Evolutionary conservation across 2,797 vertebrate genomes (phyloP).

Genomic region (Myotis vivesi): DNA sequence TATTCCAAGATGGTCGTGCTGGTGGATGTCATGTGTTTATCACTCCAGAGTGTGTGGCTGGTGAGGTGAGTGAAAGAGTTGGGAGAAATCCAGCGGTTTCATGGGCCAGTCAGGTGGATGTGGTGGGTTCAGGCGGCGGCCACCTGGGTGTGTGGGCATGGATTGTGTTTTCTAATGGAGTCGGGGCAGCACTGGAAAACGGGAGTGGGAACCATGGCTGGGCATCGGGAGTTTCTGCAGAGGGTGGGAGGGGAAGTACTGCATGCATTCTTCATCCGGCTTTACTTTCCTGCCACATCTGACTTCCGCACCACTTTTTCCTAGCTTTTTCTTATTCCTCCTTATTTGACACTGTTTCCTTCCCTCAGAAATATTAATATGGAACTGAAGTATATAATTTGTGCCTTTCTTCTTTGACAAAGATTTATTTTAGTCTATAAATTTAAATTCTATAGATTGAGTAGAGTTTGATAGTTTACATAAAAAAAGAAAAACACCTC

Average conservation of each 20-base stretch:
- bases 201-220: background rate
- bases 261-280: background rate
- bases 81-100: background rate
- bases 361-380: background rate
- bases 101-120: background rate
- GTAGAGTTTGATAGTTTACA: background rate
- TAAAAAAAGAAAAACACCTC: background rate
- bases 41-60: background rate
- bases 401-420: conserved; percentile 15
- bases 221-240: background rate
- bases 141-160: background rate
- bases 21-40: background rate
- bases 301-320: background rate
- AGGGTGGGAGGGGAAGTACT: background rate
- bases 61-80: background rate
- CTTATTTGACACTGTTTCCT: background rate
- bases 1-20: background rate
- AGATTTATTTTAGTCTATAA: background rate
- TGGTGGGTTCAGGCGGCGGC: background rate
- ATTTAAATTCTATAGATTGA: background rate
- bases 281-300: background rate
- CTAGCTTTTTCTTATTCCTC: background rate
- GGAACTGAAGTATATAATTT: background rate
- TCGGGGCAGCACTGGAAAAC: background rate
- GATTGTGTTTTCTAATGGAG: background rate